Evolutionary conservation across 30 jellyfish, hydroid and myxozoan genomes (phyloP).

Genomic region (Cassiopea xamachana): DNA sequence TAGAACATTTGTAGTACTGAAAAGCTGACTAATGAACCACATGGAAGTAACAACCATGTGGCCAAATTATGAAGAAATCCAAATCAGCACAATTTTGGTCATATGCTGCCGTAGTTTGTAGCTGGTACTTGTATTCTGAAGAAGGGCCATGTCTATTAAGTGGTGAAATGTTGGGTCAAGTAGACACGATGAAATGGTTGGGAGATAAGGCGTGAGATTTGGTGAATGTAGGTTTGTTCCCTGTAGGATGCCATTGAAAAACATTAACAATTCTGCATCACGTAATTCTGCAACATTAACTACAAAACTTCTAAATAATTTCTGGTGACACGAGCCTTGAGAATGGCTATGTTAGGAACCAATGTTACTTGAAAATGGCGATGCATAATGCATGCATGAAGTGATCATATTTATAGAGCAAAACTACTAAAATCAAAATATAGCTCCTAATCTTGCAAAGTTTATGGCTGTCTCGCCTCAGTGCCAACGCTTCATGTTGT

Average conservation of each 20-base stretch:
- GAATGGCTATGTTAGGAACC: neutral
- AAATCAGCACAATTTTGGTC: slow-evolving; percentile 55
- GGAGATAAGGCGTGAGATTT: slow-evolving; percentile 66
- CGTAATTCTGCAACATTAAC: neutral
- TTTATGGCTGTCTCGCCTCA: no score
- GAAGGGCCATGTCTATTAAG: slow-evolving; percentile 67
- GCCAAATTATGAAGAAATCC: slow-evolving; percentile 53
- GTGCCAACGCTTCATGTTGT: no score
- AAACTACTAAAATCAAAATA: no score
- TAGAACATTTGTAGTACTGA: slow-evolving; percentile 47
- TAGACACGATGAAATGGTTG: slow-evolving; percentile 78
- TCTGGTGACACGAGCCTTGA: neutral
- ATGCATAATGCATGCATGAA: no score
- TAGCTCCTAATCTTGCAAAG: no score
- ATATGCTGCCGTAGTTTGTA: slow-evolving; percentile 61
- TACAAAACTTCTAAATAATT: neutral
- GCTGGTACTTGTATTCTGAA: slow-evolving; percentile 46
- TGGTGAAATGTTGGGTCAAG: slow-evolving; percentile 60
- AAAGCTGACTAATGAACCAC: slow-evolving; percentile 65
- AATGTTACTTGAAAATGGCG: neutral
- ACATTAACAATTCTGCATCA: slow-evolving; percentile 26
- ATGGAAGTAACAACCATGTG: slow-evolving; percentile 51
- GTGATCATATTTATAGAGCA: no score
- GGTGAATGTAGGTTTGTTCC: slow-evolving; percentile 72
- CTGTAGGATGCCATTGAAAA: slow-evolving; percentile 87